These are phyloP conservation scores for Zaprionus gabonicus DNA, from an alignment of 1,140 invertebrate genomes.

Conservation along the genomic window DNA sequence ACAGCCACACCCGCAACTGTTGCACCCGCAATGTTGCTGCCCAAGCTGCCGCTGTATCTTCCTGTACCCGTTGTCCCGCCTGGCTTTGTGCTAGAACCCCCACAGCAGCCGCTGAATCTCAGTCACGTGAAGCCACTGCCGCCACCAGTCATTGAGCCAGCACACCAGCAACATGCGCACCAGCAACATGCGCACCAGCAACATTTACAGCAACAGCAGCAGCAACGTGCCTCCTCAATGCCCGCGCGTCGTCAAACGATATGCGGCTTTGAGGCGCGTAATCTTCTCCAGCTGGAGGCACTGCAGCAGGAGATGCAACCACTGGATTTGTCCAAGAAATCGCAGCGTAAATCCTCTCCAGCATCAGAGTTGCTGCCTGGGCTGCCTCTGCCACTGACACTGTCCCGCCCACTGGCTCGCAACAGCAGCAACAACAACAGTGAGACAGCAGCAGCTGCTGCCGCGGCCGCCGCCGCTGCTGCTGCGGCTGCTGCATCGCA, in stretches of 20 bases:
- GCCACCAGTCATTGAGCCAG: neutral
- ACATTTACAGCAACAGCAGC: slow-evolving; percentile 26
- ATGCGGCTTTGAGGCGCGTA: slow-evolving; percentile 76
- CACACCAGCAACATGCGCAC: slow-evolving; percentile 22
- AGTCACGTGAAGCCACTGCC: slow-evolving; percentile 49
- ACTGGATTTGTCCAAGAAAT: slow-evolving; percentile 74
- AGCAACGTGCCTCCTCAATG: slow-evolving; percentile 47
- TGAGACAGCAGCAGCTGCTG: neutral
- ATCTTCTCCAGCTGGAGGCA: slow-evolving; percentile 63
- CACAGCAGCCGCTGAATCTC: slow-evolving; percentile 66
- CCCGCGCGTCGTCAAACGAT: slow-evolving; percentile 75
- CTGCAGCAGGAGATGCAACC: slow-evolving; percentile 82
- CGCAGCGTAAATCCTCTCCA: slow-evolving; percentile 48
- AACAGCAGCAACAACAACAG: slow-evolving; percentile 10
- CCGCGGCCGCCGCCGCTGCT: slow-evolving; percentile 15
- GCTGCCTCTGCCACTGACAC: slow-evolving; percentile 4
- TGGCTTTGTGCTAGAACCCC: slow-evolving; percentile 52
- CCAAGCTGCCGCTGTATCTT: slow-evolving; percentile 62
- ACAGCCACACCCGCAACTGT: neutral
- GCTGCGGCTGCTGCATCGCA: slow-evolving; percentile 46
- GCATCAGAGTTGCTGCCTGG: neutral
- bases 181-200: slow-evolving; percentile 4
- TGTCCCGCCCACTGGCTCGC: slow-evolving; percentile 22
- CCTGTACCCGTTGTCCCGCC: neutral
- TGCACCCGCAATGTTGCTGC: slow-evolving; percentile 33